Base-by-base conservation (phyloP, 2,888 invertebrate species). In the Heliconius hortense region DNA sequence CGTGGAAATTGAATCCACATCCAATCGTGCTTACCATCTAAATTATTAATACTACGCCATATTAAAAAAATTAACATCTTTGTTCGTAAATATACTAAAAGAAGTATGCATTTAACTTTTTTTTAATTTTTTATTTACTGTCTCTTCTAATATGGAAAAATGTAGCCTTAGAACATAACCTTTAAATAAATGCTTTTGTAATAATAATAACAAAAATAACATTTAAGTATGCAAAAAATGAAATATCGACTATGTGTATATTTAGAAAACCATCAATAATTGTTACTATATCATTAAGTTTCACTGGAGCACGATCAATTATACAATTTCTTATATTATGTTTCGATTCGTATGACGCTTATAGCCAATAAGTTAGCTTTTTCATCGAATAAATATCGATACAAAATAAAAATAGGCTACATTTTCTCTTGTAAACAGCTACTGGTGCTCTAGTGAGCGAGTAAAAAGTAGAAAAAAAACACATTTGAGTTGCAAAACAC, bases 401-500 rank as follows among this genome's bases (percentile, higher is more conserved):
- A 74, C 60, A 70, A 73, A 56, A 73, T 69, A 48, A 74, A 75
- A 76, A 76, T 35, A 39, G 72, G 39, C 71, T 75, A 69, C 68
- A 72, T 78, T 75, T 77, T 74, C 73, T 75, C 76, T 76, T 72
- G 74, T 78, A 75, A 78, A 80, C 77, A 77, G 78, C 78, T 76
- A 77, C 79, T 75, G 76, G 76, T 70, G 79, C 77, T 79, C 76
- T 81, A 76, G 76, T 75, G 68, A 69, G 68, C 73, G 76, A 74
- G 71, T 62, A 76, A 77, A 80, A 79, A 79, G 73, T 73, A 43
- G 71, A 53, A 76, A 85, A 88, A 88, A 88, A 82, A 83, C 79
- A 83, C 84, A 88, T 88, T 87, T 87, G 88, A 86, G 85, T 87
- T 85, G 86, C 86, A 87, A 80, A 79, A 81, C 81, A 79, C 81